Evolutionary conservation across 1,140 invertebrate species (phyloP).

Genomic region (Cotesia typhae): DNA sequence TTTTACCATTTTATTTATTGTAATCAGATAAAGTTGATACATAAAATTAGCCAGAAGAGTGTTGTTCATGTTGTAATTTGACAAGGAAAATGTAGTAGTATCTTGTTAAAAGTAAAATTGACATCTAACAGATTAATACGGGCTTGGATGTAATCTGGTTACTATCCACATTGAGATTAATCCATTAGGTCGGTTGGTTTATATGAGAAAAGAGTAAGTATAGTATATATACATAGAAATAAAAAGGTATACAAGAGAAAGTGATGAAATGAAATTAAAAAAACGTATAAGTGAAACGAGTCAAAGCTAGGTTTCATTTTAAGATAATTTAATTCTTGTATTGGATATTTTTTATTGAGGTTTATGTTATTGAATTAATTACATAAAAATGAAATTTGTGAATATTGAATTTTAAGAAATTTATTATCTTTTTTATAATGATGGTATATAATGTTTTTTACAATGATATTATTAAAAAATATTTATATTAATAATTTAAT

Average conservation of each 20-base stretch:
- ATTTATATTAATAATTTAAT: no score
- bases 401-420: no score
- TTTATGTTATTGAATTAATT: background rate
- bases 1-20: no score
- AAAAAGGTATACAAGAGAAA: constrained; percentile 22
- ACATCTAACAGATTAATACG: constrained; percentile 33
- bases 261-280: background rate
- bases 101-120: constrained; percentile 29
- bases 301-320: constrained; percentile 2
- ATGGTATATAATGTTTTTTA: no score
- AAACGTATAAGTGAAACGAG: background rate
- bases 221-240: constrained; percentile 26
- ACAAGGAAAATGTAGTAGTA: constrained; percentile 49
- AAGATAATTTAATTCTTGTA: background rate
- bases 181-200: constrained; percentile 46
- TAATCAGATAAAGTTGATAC: no score
- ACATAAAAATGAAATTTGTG: no score
- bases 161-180: constrained; percentile 59
- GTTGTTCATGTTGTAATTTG: constrained; percentile 56
- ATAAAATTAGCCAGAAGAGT: background rate
- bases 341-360: background rate
- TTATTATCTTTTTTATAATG: no score
- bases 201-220: background rate
- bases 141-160: constrained; percentile 54
- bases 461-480: no score